Conservation (phyloP, 37 sponge, comb jelly and placozoan genomes). For the Petrosia ficiformis region DNA sequence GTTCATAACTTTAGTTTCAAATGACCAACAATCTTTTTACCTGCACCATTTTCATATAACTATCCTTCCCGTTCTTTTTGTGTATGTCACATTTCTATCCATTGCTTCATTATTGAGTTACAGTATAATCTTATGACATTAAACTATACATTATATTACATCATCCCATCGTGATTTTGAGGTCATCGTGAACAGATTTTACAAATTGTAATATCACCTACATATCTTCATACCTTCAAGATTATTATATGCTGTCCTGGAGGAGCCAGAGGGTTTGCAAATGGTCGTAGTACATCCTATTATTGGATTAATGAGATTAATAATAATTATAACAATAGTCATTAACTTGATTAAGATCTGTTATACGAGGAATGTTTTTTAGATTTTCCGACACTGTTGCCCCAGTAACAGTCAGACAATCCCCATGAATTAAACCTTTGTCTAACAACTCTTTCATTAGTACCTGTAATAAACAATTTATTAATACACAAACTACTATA, state of each 20-base stretch:
- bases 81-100: too few species aligned
- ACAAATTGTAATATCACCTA: not conserved
- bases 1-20: too few species aligned
- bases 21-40: too few species aligned
- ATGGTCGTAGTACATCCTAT: constrained; percentile 50
- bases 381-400: constrained; percentile 66
- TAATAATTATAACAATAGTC: not conserved
- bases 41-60: too few species aligned
- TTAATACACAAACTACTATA: too few species aligned
- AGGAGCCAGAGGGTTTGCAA: constrained; percentile 41
- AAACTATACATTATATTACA: too few species aligned
- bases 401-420: constrained; percentile 77
- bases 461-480: constrained; percentile 15
- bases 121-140: too few species aligned
- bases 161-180: too few species aligned
- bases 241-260: constrained; percentile 57
- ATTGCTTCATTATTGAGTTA: too few species aligned
- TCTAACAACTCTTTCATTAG: constrained; percentile 68
- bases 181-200: too few species aligned
- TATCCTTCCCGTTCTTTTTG: too few species aligned
- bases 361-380: constrained; percentile 1
- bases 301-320: not conserved
- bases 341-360: constrained; percentile 28
- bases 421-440: constrained; percentile 52
- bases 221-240: constrained; percentile 21